Conservation (phyloP, 2,888 invertebrate species). For the Sinohyriopsis cumingii region DNA sequence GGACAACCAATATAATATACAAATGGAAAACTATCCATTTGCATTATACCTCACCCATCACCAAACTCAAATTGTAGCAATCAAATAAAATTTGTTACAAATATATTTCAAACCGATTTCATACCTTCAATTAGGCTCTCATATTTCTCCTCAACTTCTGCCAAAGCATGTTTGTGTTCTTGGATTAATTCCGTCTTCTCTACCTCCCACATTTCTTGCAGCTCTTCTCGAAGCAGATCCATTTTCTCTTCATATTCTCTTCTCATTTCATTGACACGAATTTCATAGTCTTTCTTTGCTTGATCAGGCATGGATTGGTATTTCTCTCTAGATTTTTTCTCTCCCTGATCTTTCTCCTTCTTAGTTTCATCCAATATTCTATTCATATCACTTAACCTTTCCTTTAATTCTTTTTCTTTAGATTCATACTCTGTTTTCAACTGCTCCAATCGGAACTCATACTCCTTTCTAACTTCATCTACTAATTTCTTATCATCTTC, state of each 20-base stretch:
- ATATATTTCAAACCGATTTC: constrained; percentile 2
- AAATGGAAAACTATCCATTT: too few species aligned
- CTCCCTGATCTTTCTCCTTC: neutral
- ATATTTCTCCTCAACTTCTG: constrained; percentile 56
- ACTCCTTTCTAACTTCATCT: constrained; percentile 8
- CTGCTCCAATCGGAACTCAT: constrained; percentile 13
- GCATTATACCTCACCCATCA: neutral
- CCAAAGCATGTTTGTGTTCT: constrained; percentile 43
- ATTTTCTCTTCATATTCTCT: constrained; percentile 50
- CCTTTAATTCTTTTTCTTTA: constrained; percentile 9
- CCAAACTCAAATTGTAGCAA: neutral
- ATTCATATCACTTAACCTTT: constrained; percentile 4
- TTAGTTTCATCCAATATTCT: neutral
- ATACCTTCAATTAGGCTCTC: constrained; percentile 58
- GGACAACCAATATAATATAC: too few species aligned
- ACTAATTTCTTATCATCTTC: constrained; percentile 20
- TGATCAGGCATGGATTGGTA: too few species aligned
- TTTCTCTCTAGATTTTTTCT: too few species aligned
- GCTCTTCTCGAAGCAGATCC: constrained; percentile 40
- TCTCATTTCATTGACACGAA: constrained; percentile 27
- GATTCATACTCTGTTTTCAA: too few species aligned
- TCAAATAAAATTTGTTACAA: constrained; percentile 2
- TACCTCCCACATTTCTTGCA: constrained; percentile 42
- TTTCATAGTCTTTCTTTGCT: constrained; percentile 13
- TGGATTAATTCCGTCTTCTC: constrained; percentile 46